A percentile compares a stretch with the other conserved stretches of the same genome.
phyloP scores from a whole-genome alignment of 2,797 vertebrate species.

The Cryptoblepharus egeriae region DNA sequence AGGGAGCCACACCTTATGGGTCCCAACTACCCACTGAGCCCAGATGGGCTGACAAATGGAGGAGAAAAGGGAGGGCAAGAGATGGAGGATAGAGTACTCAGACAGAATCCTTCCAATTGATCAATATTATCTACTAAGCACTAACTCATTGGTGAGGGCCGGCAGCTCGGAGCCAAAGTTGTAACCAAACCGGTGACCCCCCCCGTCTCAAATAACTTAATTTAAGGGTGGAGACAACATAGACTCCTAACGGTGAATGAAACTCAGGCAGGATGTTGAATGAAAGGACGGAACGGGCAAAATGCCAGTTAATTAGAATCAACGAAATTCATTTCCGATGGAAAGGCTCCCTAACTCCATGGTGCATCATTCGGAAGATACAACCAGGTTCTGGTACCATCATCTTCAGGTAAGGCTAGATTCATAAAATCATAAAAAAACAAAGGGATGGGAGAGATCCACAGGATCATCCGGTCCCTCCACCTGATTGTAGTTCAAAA shows the following conservation, averaged over 20 bases:
- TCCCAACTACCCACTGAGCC: constrained; percentile 35
- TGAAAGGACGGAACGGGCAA: constrained; percentile 64
- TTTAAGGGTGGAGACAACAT: constrained; percentile 74
- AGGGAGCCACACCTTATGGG: constrained; percentile 70
- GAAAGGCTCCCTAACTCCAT: no score
- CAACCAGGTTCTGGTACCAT: no score
- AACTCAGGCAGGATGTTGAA: constrained; percentile 86
- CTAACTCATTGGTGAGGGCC: constrained; percentile 62
- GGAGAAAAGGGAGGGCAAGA: background rate
- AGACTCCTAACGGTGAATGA: constrained; percentile 85
- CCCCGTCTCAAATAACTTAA: constrained; percentile 44
- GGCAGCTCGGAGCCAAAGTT: constrained; percentile 51
- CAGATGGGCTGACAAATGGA: constrained; percentile 23
- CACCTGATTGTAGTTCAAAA: no score
- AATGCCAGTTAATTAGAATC: background rate
- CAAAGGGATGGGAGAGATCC: no score
- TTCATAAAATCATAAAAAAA: no score
- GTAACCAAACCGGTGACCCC: constrained; percentile 49
- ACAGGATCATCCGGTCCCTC: no score
- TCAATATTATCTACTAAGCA: constrained; percentile 65
- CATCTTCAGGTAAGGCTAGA: no score
- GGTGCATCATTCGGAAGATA: no score
- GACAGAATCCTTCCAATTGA: constrained; percentile 50
- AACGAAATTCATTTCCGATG: no score
- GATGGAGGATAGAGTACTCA: background rate